These are phyloP conservation scores for Brachionus plicatilis DNA, from an alignment of 1,140 invertebrate genomes.

Conservation along the genomic window DNA sequence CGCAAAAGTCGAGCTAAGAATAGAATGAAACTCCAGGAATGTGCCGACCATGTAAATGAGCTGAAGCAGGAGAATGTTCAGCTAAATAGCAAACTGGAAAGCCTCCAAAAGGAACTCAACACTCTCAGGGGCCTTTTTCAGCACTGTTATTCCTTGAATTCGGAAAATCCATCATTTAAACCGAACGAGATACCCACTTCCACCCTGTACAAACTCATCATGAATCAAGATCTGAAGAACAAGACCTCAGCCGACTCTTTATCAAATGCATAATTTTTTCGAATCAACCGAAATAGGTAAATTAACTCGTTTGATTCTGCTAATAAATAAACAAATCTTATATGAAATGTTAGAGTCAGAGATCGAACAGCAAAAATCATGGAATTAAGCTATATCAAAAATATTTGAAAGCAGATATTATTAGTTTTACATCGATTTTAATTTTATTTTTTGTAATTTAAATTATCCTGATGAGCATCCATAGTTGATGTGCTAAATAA, in stretches of 20 bases:
- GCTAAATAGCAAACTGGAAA: constrained; percentile 1
- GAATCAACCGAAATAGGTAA: neutral
- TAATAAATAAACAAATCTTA: neutral
- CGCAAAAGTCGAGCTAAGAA: constrained; percentile 37
- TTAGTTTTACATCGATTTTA: neutral
- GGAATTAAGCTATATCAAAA: neutral
- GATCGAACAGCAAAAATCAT: neutral
- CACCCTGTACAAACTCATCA: constrained; percentile 28
- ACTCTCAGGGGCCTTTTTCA: constrained; percentile 18
- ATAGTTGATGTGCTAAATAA: neutral
- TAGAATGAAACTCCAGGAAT: constrained; percentile 34
- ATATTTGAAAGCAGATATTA: neutral
- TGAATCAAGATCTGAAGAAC: constrained; percentile 13
- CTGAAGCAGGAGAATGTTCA: constrained; percentile 22
- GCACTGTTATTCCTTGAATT: neutral
- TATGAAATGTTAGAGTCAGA: neutral
- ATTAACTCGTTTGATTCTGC: neutral
- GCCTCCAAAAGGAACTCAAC: constrained; percentile 1
- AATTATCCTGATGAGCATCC: neutral
- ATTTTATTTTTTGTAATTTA: neutral
- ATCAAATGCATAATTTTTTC: neutral
- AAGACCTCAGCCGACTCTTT: neutral
- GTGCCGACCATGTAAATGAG: constrained; percentile 31
- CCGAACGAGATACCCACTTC: constrained; percentile 25
- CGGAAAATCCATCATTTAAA: constrained; percentile 5